These are phyloP conservation scores for Zaprionus ghesquierei DNA, from an alignment of 1,140 invertebrate species.

Conservation along the genomic window DNA sequence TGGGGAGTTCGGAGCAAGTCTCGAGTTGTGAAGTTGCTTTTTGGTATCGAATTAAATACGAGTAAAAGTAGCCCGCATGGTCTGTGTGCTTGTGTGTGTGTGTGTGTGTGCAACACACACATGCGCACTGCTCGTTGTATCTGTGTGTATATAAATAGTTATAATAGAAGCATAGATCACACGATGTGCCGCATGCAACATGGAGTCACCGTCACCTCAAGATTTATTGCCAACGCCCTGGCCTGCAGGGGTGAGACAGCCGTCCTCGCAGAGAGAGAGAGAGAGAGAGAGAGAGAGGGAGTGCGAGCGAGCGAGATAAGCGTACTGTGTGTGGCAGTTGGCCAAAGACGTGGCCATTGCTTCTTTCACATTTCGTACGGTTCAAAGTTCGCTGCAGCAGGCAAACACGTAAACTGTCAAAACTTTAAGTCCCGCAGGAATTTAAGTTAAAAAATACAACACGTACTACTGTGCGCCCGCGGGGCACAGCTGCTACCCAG, in stretches of 20 bases:
- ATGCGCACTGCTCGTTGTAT: conserved; percentile 11
- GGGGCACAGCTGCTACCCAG: conserved; percentile 60
- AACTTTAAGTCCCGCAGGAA: conserved; percentile 80
- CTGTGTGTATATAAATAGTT: conserved; percentile 62
- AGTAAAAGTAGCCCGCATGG: conserved; percentile 39
- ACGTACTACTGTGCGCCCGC: conserved; percentile 58
- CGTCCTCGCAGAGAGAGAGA: not conserved
- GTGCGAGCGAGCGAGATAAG: conserved; percentile 7
- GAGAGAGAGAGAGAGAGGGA: conserved; percentile 8
- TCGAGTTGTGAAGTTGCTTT: conserved; percentile 26
- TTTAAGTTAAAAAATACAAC: conserved; percentile 81
- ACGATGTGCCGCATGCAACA: conserved; percentile 76
- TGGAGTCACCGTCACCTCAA: conserved; percentile 73
- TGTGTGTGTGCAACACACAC: no score
- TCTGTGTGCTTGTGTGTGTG: no score
- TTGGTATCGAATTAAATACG: conserved; percentile 73
- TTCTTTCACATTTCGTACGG: conserved; percentile 17
- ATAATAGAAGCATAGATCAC: conserved; percentile 81
- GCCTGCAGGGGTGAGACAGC: conserved; percentile 48
- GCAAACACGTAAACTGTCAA: conserved; percentile 81
- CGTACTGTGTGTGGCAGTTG: conserved; percentile 34
- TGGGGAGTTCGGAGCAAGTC: not conserved
- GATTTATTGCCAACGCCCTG: conserved; percentile 69
- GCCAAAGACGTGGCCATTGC: conserved; percentile 36
- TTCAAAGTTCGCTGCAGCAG: conserved; percentile 75